phyloP scores from a whole-genome alignment of 2,113 vertebrate genomes.

The Campylomormyrus numenius region DNA sequence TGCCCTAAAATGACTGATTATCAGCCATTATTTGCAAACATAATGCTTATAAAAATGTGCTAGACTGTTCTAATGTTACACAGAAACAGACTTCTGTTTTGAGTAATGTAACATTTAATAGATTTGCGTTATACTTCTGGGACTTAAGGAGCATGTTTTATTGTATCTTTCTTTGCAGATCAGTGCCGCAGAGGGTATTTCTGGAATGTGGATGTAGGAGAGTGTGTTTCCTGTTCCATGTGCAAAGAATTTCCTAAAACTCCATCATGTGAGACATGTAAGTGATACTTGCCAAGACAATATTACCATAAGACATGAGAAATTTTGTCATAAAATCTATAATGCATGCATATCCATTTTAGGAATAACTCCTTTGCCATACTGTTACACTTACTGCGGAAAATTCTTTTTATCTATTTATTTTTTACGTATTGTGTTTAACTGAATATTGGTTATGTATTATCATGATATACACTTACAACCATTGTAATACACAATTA shows the following conservation, averaged over 20 bases:
- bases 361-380: not conserved
- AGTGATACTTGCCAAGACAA: slow-evolving; percentile 28
- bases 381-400: not conserved
- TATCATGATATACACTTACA: not conserved
- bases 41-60: not conserved
- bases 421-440: not conserved
- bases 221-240: slow-evolving; percentile 52
- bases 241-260: slow-evolving; percentile 66
- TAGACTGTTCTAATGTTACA: not conserved
- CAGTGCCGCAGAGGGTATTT: slow-evolving; percentile 50
- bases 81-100: not conserved
- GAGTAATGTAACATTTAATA: not conserved
- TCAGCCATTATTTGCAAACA: not conserved
- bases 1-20: not conserved
- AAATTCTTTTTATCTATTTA: not conserved
- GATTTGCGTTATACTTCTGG: not conserved
- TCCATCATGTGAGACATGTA: slow-evolving; percentile 66
- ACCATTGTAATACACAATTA: not conserved
- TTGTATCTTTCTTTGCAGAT: slow-evolving; percentile 36
- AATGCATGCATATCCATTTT: not conserved
- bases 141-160: too few relatives aligned
- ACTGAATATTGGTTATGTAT: not conserved
- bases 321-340: not conserved
- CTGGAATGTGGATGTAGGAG: slow-evolving; percentile 54
- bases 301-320: not conserved